A percentile compares a stretch with the other conserved stretches of the same genome.
These are phyloP conservation scores for Drosophila pseudoobscura DNA, from an alignment of 1,140 invertebrate genomes.

Conservation along the genomic window DNA sequence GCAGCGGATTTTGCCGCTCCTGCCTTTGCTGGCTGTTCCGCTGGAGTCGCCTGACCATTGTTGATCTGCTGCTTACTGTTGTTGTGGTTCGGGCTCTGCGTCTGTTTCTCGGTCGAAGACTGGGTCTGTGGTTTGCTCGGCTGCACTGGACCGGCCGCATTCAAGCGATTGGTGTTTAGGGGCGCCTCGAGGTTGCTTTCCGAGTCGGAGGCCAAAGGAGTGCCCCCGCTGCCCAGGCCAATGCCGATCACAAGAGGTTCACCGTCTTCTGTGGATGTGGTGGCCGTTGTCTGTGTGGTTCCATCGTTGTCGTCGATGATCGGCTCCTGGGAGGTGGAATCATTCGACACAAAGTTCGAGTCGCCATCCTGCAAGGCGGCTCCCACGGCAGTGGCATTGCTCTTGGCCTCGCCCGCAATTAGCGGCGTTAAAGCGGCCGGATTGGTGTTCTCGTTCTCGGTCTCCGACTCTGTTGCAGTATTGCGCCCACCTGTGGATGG, in stretches of 20 bases:
- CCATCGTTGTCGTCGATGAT: slow-evolving; percentile 75
- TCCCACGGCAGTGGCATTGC: slow-evolving; percentile 46
- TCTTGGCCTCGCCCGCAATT: slow-evolving; percentile 67
- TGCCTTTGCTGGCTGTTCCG: slow-evolving; percentile 16
- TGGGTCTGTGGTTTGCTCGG: slow-evolving; percentile 20
- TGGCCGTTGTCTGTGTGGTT: slow-evolving; percentile 81
- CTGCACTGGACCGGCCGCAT: slow-evolving; percentile 25
- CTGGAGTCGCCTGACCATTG: slow-evolving; percentile 44
- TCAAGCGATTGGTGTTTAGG: slow-evolving; percentile 79
- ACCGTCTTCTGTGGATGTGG: slow-evolving; percentile 76
- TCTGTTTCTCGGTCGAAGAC: slow-evolving; percentile 31
- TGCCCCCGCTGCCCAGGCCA: slow-evolving; percentile 28
- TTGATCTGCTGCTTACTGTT: slow-evolving; percentile 63
- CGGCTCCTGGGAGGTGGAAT: slow-evolving; percentile 81
- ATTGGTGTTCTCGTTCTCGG: slow-evolving; percentile 83
- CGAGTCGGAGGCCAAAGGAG: slow-evolving; percentile 72
- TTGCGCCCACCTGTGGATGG: slow-evolving; percentile 84
- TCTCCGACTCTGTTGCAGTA: slow-evolving; percentile 84
- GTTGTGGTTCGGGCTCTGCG: slow-evolving; percentile 45
- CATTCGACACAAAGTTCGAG: slow-evolving; percentile 79
- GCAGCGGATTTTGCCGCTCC: slow-evolving; percentile 34
- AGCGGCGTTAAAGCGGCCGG: slow-evolving; percentile 53
- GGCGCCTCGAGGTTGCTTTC: slow-evolving; percentile 86
- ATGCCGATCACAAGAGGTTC: slow-evolving; percentile 41
- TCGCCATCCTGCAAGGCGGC: slow-evolving; percentile 73